phyloP scores from a whole-genome alignment of 2,113 vertebrate species.

The Ibidorhyncha struthersii region DNA sequence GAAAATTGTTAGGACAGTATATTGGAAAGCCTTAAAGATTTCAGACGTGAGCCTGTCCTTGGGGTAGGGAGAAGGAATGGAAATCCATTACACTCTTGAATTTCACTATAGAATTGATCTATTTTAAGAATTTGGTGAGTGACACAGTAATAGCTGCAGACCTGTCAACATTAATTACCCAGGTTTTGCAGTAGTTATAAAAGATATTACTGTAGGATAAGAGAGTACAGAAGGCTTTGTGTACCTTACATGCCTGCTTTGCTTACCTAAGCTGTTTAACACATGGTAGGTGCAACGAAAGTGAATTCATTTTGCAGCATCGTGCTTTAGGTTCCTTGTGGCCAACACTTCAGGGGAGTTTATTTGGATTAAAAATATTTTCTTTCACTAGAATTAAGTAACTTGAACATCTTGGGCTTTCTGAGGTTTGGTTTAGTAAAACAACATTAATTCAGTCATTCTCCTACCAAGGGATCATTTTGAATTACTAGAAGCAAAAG shows the following conservation, averaged over 20 bases:
- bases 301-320: background rate
- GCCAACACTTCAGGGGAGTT: background rate
- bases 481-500: background rate
- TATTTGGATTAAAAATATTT: background rate
- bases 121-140: background rate
- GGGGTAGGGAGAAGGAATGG: background rate
- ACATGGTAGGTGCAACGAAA: background rate
- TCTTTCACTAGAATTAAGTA: background rate
- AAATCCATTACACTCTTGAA: background rate
- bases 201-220: background rate
- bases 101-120: background rate
- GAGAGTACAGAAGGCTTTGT: background rate
- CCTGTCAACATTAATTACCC: background rate
- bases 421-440: background rate
- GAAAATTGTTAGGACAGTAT: background rate
- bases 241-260: background rate
- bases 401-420: background rate
- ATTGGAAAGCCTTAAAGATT: background rate
- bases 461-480: background rate
- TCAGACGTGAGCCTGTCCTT: background rate
- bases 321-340: background rate
- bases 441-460: background rate
- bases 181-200: background rate
- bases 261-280: background rate
- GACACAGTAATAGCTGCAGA: background rate